Conservation (phyloP, 1,140 invertebrate genomes). For the Artemia franciscana region DNA sequence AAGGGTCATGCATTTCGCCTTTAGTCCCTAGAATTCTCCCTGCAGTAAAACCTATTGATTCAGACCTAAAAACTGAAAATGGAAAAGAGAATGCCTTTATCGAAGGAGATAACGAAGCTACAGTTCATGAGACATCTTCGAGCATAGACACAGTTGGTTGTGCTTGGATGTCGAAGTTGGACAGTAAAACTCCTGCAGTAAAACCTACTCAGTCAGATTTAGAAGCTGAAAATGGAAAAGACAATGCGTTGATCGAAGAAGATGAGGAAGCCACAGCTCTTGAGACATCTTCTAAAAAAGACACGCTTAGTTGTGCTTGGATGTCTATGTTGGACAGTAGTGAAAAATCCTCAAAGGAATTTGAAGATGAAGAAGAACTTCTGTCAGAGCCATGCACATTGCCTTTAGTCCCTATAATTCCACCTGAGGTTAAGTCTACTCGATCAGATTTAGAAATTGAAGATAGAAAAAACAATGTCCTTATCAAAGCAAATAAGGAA, state of each 20-base stretch:
- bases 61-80: neutral
- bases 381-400: neutral
- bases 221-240: neutral
- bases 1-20: neutral
- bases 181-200: neutral
- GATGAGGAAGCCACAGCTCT: too few species aligned
- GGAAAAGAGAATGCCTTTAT: neutral
- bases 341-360: neutral
- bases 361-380: conserved; percentile 1
- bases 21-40: neutral
- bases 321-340: neutral
- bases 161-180: conserved; percentile 1
- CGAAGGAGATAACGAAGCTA: neutral
- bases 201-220: neutral
- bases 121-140: too few species aligned
- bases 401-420: neutral
- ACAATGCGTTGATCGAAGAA: too few species aligned
- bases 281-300: neutral
- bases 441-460: neutral
- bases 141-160: neutral
- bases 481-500: conserved; percentile 1
- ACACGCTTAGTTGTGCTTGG: neutral
- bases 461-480: neutral
- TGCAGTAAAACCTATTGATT: neutral
- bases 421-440: neutral